Conservation (phyloP, 2,888 invertebrate genomes). For the Hirtodrosophila confusa region DNA sequence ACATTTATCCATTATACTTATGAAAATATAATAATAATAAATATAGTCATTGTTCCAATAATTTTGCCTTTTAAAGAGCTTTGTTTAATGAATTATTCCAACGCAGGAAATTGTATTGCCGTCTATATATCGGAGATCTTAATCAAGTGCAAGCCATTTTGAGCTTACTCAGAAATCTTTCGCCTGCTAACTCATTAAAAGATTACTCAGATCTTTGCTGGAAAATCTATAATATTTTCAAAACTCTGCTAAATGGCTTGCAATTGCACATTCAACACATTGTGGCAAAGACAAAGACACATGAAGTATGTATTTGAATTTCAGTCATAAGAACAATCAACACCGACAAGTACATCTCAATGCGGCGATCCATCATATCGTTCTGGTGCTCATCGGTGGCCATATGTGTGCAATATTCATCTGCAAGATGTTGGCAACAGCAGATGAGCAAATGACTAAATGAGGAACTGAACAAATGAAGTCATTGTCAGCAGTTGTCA, state of each 20-base stretch:
- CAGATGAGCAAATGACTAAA: constrained; percentile 1
- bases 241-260: constrained; percentile 39
- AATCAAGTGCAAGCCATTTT: constrained; percentile 6
- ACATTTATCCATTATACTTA: too few species aligned
- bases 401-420: constrained; percentile 76
- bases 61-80: too few species aligned
- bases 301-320: constrained; percentile 35
- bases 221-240: constrained; percentile 44
- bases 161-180: constrained; percentile 8
- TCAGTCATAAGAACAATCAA: constrained; percentile 50
- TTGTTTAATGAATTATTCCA: too few species aligned
- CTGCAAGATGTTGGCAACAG: constrained; percentile 44
- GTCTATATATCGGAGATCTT: constrained; percentile 7
- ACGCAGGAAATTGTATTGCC: too few species aligned
- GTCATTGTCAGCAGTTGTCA: constrained; percentile 77
- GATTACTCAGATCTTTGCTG: constrained; percentile 58
- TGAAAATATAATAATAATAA: too few species aligned
- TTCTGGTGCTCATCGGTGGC: constrained; percentile 26
- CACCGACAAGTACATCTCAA: constrained; percentile 51
- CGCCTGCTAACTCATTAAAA: constrained; percentile 34
- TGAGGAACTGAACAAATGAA: constrained; percentile 64
- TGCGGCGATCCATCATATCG: constrained; percentile 45
- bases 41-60: too few species aligned
- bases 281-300: constrained; percentile 61
- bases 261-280: constrained; percentile 70